A percentile compares a stretch with the other conserved stretches of the same genome.
These are phyloP conservation scores for Colaptes auratus DNA, from an alignment of 2,113 vertebrate genomes.

Conservation along the genomic window DNA sequence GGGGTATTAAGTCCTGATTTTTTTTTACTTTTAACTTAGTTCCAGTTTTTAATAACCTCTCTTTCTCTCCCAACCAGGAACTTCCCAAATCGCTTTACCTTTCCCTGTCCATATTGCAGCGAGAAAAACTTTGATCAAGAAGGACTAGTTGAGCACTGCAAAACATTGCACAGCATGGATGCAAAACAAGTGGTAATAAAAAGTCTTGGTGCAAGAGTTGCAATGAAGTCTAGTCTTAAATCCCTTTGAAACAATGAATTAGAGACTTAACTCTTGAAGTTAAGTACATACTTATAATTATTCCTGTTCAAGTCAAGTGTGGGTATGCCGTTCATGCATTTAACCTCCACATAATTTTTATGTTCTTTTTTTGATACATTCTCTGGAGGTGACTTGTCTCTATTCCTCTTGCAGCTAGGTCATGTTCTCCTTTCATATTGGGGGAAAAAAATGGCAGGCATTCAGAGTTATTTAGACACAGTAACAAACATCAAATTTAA, in stretches of 20 bases:
- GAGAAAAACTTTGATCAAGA: slow-evolving; percentile 96
- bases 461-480: not conserved
- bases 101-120: slow-evolving; percentile 93
- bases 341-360: not conserved
- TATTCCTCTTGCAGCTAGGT: not conserved
- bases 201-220: not conserved
- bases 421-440: not conserved
- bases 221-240: not conserved
- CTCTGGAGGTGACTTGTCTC: not conserved
- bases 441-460: not conserved
- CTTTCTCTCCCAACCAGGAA: slow-evolving; percentile 71
- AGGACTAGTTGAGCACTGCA: slow-evolving; percentile 95
- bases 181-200: slow-evolving; percentile 87
- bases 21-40: not conserved
- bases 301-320: not conserved
- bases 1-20: not conserved
- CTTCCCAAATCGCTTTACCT: slow-evolving; percentile 94
- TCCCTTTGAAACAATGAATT: slow-evolving; percentile 14
- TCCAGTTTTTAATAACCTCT: not conserved
- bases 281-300: not conserved
- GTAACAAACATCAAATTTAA: not conserved
- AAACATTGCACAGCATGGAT: slow-evolving; percentile 86
- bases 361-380: not conserved
- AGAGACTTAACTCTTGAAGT: not conserved
- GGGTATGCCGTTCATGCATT: not conserved